Evolutionary conservation across 2,113 vertebrate genomes (phyloP).

Genomic region (Panthera tigris): DNA sequence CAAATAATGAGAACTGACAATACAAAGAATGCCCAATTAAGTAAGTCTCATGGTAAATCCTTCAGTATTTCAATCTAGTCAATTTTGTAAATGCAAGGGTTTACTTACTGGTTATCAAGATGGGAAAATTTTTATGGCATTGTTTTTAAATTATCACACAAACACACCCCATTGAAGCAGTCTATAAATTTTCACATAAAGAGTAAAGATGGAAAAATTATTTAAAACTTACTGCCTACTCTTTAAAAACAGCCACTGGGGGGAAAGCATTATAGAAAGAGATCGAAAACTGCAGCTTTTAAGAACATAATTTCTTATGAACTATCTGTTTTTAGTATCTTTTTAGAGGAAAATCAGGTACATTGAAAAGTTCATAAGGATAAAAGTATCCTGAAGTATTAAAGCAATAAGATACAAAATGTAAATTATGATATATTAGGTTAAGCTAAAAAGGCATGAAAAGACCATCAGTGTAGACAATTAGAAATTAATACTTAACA

Average conservation of each 20-base stretch:
- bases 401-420: background rate
- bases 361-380: constrained; percentile 18
- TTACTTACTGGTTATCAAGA: background rate
- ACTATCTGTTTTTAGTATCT: background rate
- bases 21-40: background rate
- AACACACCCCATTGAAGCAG: background rate
- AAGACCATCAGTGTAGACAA: background rate
- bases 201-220: background rate
- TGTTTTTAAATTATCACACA: background rate
- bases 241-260: background rate
- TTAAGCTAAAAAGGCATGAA: background rate
- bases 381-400: background rate
- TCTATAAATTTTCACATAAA: constrained; percentile 19
- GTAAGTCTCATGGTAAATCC: background rate
- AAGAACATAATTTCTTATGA: background rate
- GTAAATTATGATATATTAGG: background rate
- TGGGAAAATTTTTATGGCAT: background rate
- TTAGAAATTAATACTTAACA: constrained; percentile 44
- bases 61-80: background rate
- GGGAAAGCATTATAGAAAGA: background rate
- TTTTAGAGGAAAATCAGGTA: background rate
- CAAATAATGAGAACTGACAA: background rate
- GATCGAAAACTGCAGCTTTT: background rate
- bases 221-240: constrained; percentile 1
- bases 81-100: background rate